phyloP scores from a whole-genome alignment of 2,113 vertebrate genomes.

The Ramphastos sulfuratus region DNA sequence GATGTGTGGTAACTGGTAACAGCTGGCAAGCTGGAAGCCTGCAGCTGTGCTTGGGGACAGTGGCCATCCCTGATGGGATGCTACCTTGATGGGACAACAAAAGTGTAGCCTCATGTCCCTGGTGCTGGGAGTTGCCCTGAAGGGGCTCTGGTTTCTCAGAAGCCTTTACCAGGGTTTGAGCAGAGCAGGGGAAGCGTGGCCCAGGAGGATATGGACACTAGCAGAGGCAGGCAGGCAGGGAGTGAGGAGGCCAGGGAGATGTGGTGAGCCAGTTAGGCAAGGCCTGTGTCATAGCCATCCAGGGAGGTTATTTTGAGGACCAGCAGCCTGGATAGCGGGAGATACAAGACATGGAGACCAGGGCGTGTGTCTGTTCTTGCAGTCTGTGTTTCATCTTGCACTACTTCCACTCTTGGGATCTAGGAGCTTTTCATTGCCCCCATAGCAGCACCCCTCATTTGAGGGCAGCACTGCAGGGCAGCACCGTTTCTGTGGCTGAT shows the following conservation, averaged over 20 bases:
- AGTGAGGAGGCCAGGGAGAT: accelerated
- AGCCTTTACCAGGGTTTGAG: neutral
- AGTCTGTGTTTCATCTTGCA: neutral
- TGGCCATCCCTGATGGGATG: neutral
- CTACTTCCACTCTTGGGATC: neutral
- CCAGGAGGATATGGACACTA: accelerated
- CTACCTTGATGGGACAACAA: accelerated
- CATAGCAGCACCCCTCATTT: neutral
- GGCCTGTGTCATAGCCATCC: accelerated
- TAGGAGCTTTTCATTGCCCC: neutral
- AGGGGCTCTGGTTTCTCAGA: neutral
- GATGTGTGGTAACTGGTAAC: neutral
- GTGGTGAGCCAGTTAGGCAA: accelerated
- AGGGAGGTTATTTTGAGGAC: neutral
- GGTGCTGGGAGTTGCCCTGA: accelerated
- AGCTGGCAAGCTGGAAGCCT: neutral
- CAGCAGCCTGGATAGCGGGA: neutral
- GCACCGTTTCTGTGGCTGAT: accelerated
- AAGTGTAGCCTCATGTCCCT: accelerated
- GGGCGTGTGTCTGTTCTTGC: neutral
- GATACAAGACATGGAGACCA: accelerated
- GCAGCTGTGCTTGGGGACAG: neutral
- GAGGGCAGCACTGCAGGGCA: neutral
- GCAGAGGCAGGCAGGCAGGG: neutral
- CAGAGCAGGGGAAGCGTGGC: accelerated